Evolutionary conservation across 2,113 vertebrate species (phyloP).

Genomic region (Sylvia atricapilla): DNA sequence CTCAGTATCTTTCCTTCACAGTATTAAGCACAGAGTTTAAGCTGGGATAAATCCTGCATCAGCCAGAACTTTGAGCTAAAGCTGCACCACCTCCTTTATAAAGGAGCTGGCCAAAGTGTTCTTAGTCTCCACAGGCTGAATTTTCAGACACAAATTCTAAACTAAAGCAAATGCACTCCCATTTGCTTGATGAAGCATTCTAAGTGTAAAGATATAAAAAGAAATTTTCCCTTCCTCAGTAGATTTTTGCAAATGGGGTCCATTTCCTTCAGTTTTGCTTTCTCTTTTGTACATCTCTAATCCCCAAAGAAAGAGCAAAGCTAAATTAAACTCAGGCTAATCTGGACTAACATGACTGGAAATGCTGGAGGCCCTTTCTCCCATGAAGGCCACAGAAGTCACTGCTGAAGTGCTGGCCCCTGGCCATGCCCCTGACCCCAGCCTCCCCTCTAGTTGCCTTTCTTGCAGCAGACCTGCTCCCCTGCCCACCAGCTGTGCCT

Average conservation of each 20-base stretch:
- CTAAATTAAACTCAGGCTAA: not conserved
- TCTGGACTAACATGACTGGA: not conserved
- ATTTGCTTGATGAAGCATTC: not conserved
- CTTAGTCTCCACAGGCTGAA: not conserved
- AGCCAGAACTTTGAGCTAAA: not conserved
- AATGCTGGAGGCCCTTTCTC: not conserved
- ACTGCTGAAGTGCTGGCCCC: not conserved
- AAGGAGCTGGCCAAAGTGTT: not conserved
- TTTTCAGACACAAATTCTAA: not conserved
- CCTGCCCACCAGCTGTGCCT: not conserved
- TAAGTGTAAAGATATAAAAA: not conserved
- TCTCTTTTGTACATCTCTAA: not conserved
- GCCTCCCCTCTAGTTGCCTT: not conserved
- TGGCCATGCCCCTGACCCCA: accelerated
- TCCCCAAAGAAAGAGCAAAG: not conserved
- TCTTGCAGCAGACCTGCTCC: not conserved
- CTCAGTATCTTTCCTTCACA: not conserved
- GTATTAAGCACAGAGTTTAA: not conserved
- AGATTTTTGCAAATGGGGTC: not conserved
- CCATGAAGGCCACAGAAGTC: not conserved
- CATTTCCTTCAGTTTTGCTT: not conserved
- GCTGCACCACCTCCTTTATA: not conserved
- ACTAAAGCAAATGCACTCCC: not conserved
- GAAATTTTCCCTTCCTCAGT: not conserved
- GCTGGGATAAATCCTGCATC: not conserved